Conservation (phyloP, 2,113 vertebrate species). For the Myrmecophaga tridactyla region DNA sequence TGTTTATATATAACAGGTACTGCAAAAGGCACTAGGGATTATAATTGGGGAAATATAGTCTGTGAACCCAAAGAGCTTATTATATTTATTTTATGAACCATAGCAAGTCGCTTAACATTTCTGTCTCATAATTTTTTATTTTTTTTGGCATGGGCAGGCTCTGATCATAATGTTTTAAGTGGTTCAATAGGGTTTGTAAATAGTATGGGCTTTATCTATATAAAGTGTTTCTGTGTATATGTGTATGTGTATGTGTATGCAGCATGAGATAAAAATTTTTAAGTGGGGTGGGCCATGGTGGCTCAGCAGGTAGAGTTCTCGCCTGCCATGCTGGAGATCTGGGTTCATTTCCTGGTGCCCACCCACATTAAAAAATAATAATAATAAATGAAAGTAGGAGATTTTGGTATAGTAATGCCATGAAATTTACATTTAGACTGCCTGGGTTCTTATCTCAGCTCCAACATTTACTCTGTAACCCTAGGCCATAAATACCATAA, state of each 20-base stretch:
- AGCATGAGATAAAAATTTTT: neutral
- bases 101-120: neutral
- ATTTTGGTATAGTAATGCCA: neutral
- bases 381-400: neutral
- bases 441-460: neutral
- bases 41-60: neutral
- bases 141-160: too few relatives aligned
- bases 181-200: neutral
- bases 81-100: neutral
- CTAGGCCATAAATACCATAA: neutral
- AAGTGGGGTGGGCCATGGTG: too few relatives aligned
- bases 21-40: neutral
- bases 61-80: neutral
- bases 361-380: too few relatives aligned
- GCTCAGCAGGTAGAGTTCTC: too few relatives aligned
- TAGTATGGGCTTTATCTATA: neutral
- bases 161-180: too few relatives aligned
- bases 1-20: neutral
- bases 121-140: too few relatives aligned
- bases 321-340: too few relatives aligned
- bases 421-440: neutral
- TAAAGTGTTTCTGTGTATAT: neutral
- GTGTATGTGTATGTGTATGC: neutral
- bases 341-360: too few relatives aligned
- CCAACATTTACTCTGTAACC: neutral